These are phyloP conservation scores for Mixornis gularis DNA, from an alignment of 2,113 vertebrate genomes.

Conservation along the genomic window DNA sequence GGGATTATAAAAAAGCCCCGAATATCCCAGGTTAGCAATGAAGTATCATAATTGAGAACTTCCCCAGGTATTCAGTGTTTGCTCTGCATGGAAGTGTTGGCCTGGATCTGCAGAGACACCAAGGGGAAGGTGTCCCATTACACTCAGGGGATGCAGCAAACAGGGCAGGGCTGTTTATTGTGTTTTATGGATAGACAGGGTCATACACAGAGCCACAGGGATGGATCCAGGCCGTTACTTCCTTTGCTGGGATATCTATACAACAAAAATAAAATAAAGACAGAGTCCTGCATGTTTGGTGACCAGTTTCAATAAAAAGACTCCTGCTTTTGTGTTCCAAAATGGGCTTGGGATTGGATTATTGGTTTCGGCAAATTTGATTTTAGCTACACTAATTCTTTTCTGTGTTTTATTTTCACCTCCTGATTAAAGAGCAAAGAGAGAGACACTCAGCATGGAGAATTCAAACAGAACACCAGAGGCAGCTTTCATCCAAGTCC, in stretches of 20 bases:
- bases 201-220: background rate
- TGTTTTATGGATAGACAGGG: no score
- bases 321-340: background rate
- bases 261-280: background rate
- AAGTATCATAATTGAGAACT: background rate
- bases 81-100: background rate
- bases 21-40: background rate
- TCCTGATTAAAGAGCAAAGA: background rate
- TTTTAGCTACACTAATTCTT: background rate
- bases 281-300: background rate
- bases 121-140: background rate
- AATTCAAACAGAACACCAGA: background rate
- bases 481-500: background rate
- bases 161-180: background rate
- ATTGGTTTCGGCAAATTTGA: background rate
- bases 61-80: background rate
- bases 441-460: background rate
- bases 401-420: background rate
- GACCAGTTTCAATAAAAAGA: background rate
- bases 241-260: background rate
- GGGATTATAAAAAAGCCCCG: background rate
- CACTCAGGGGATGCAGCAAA: background rate
- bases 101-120: background rate
- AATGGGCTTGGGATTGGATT: background rate
- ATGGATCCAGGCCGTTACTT: background rate